Evolutionary conservation across 2,113 vertebrate species (phyloP).

Genomic region (Heteronetta atricapilla): DNA sequence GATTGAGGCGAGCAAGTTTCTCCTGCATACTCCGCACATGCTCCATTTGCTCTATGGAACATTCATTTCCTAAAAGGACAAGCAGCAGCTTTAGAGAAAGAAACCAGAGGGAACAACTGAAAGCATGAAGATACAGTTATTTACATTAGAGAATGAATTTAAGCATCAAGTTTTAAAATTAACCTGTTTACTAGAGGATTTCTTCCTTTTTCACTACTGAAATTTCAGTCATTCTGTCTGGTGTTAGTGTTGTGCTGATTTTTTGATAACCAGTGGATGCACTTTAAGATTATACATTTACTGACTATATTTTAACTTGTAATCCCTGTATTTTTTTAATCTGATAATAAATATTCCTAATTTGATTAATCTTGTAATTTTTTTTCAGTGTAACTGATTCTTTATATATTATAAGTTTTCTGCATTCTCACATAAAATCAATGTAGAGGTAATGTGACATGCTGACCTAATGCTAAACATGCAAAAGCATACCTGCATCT

Average conservation of each 20-base stretch:
- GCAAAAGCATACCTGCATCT: neutral
- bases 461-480: neutral
- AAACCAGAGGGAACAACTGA: neutral
- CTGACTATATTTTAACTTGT: neutral
- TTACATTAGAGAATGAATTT: neutral
- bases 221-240: neutral
- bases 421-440: neutral
- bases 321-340: neutral
- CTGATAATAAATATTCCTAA: neutral
- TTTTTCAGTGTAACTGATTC: neutral
- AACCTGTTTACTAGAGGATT: neutral
- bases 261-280: neutral
- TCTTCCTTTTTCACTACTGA: neutral
- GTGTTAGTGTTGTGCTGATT: neutral
- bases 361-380: neutral
- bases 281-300: rapidly evolving
- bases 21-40: constrained; percentile 98
- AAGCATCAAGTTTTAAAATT: neutral
- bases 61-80: constrained; percentile 87
- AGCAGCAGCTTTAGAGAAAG: neutral
- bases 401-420: neutral
- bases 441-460: neutral
- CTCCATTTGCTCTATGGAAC: constrained; percentile 98
- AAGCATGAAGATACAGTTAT: neutral
- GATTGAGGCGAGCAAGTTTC: constrained; percentile 92